Conservation (phyloP, 1,140 invertebrate genomes). For the Acarapis woodi region DNA sequence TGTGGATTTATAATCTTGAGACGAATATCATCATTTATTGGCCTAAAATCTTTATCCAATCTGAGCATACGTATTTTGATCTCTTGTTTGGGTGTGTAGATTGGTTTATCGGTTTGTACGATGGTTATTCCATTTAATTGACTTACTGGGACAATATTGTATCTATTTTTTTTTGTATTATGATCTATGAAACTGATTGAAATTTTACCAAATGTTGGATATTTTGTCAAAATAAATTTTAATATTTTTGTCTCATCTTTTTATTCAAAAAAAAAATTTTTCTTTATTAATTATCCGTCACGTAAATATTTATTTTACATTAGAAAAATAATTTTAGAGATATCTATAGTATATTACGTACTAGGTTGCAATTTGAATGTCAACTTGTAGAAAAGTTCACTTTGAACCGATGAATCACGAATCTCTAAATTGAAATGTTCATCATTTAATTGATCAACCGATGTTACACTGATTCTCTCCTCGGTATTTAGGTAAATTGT, state of each 20-base stretch:
- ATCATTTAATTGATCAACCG: too few species aligned
- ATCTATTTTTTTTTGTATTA: slow-evolving; percentile 3
- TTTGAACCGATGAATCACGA: too few species aligned
- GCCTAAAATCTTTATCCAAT: slow-evolving; percentile 9
- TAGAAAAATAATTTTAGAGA: too few species aligned
- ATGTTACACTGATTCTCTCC: too few species aligned
- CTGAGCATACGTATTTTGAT: slow-evolving; percentile 10
- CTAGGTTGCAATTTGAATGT: too few species aligned
- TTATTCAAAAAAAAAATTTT: too few species aligned
- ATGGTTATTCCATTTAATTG: slow-evolving; percentile 8
- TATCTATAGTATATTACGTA: too few species aligned
- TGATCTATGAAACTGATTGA: neutral
- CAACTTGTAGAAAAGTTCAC: too few species aligned
- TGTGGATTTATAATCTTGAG: slow-evolving; percentile 14
- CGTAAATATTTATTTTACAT: too few species aligned
- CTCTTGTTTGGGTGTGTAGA: slow-evolving; percentile 10
- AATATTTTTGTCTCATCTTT: neutral
- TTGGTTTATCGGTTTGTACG: slow-evolving; percentile 13
- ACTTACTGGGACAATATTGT: slow-evolving; percentile 1
- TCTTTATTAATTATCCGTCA: too few species aligned
- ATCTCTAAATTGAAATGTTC: too few species aligned
- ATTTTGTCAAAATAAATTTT: neutral
- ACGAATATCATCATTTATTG: slow-evolving; percentile 4
- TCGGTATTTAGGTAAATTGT: too few species aligned
- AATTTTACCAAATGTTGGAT: neutral